Evolutionary conservation across 1,140 invertebrate genomes (phyloP), one percentile per base, ranked within the genome.

Genomic region (Vollenhovia emeryi): DNA sequence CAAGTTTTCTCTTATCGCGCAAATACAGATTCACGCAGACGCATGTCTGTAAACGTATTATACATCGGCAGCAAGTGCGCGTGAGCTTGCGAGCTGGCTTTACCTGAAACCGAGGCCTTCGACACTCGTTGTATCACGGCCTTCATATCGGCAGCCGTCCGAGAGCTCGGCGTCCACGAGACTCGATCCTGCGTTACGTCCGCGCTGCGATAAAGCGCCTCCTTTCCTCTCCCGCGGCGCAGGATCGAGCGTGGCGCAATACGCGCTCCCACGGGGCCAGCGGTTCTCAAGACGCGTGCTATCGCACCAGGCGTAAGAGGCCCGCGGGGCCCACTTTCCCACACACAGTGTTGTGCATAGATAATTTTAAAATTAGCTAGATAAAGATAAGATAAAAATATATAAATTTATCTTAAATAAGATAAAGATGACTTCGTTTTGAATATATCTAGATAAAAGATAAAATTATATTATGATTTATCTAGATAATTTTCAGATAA

Each of bases 61-160:
- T 64, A 40, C 36, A 40, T 40, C 6, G 36, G n/a, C n/a, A n/a
- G n/a, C n/a, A n/a, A n/a, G 43, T 43, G 13, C 43, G 43, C 18
- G 15, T 59, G 68, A 71, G 30, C 64, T 60, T 86, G 21, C 55
- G 30, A 45, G 15, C 40, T 66, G 33, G 88, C 93, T 69, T 80
- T 95, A 97, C 97, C 97, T 92, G 96, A 95, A 55, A 98, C 97
- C 91, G 96, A 97, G 33, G 97, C 97, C 90, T 96, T 96, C 66
- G 95, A 96, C 50, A 97, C 97, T 71, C 97, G 94, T 94, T 98
- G 97, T 87, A 98, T 96, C 84, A 98, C 93, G n/a, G 96, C 97
- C 94, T 96, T 96, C 97, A 97, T 97, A 50, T 87, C 55, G 15
- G 33, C 82, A 50, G 21, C 18, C 2, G 33, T 6, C 57, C 7